Conservation (phyloP, 1,140 invertebrate genomes). For the Hycleus phaleratus region DNA sequence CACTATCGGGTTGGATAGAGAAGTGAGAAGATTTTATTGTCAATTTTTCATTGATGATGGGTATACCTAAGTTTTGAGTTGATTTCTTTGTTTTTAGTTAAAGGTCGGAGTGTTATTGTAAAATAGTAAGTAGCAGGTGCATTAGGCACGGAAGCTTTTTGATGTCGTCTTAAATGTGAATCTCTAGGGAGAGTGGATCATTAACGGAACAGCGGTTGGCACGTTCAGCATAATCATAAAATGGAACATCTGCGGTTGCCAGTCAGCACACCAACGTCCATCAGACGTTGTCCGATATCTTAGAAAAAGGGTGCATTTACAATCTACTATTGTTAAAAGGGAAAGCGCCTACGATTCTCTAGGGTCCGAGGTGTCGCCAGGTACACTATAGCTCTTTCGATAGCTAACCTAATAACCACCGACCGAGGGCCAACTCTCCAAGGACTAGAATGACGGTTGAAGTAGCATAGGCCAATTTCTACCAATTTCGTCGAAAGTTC, state of each 20-base stretch:
- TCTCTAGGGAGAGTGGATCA: constrained; percentile 11
- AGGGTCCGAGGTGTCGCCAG: constrained; percentile 22
- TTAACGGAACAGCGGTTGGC: constrained; percentile 17
- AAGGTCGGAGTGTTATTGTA: background rate
- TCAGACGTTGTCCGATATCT: constrained; percentile 14
- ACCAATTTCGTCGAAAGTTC: constrained; percentile 53
- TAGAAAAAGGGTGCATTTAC: constrained; percentile 6
- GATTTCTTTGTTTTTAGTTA: background rate
- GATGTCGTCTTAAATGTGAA: constrained; percentile 10
- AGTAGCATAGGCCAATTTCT: constrained; percentile 48
- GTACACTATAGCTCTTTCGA: constrained; percentile 18
- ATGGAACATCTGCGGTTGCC: constrained; percentile 19
- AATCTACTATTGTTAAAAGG: background rate
- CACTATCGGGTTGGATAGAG: no score
- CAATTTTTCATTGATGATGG: no score
- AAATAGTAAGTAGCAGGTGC: background rate
- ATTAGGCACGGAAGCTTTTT: constrained; percentile 14
- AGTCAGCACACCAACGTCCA: constrained; percentile 22
- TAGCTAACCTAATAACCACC: constrained; percentile 38
- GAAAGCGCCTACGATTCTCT: background rate
- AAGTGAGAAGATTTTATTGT: no score
- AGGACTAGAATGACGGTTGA: constrained; percentile 32
- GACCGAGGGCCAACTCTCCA: constrained; percentile 29
- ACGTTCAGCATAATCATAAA: constrained; percentile 21
- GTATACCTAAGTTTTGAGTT: no score